These are phyloP conservation scores for Athetis lepigone DNA, from an alignment of 2,888 invertebrate species.

Conservation along the genomic window DNA sequence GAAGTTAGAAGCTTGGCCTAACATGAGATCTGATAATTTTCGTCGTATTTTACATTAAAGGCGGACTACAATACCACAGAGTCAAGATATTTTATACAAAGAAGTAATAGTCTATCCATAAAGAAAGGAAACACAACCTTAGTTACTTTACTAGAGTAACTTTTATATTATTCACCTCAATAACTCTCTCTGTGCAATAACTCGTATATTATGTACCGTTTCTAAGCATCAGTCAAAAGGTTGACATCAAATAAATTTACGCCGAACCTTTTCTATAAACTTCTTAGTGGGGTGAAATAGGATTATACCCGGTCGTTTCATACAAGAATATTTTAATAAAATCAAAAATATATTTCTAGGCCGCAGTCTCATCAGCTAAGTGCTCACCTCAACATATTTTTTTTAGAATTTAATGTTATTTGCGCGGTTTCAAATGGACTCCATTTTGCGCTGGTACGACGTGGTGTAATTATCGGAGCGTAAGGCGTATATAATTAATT, in stretches of 20 bases:
- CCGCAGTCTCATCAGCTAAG: conserved; percentile 58
- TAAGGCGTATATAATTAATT: conserved; percentile 39
- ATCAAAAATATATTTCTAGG: conserved; percentile 44
- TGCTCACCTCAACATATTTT: conserved; percentile 48
- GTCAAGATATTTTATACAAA: no score
- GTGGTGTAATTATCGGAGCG: conserved; percentile 36
- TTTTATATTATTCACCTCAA: background rate
- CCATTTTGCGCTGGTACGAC: conserved; percentile 28
- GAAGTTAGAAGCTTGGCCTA: no score
- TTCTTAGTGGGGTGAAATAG: conserved; percentile 29
- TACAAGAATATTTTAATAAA: conserved; percentile 51
- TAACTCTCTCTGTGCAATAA: background rate
- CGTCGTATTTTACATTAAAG: no score
- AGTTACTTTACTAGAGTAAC: background rate
- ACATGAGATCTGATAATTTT: no score
- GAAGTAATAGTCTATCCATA: no score
- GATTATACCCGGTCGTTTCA: conserved; percentile 24
- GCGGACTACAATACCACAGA: no score
- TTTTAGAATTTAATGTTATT: conserved; percentile 34
- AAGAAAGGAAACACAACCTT: no score
- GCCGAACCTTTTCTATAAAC: conserved; percentile 16
- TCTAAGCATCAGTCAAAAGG: conserved; percentile 34
- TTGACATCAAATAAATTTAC: conserved; percentile 50
- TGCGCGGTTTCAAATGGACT: conserved; percentile 34
- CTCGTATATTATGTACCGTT: conserved; percentile 9